Percentiles rank a stretch among this genome's conserved stretches.
These are phyloP conservation scores for Chaenocephalus aceratus DNA, from an alignment of 2,113 vertebrate species.

Conservation along the genomic window DNA sequence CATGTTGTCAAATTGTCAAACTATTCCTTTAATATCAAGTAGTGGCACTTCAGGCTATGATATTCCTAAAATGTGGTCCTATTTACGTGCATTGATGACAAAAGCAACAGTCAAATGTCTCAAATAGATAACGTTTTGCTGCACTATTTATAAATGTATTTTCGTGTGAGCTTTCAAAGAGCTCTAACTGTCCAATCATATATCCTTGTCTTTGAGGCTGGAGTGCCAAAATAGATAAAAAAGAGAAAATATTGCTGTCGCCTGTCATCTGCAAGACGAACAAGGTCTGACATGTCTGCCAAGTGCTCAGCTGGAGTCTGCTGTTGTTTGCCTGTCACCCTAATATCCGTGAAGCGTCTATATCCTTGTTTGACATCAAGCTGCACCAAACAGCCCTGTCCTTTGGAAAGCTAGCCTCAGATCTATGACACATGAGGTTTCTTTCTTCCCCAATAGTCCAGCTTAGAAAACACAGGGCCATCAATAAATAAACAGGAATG, in stretches of 20 bases:
- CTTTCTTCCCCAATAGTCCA: conserved; percentile 28
- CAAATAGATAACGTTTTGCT: neutral
- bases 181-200: neutral
- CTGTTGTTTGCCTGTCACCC: conserved; percentile 28
- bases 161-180: neutral
- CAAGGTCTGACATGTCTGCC: conserved; percentile 21
- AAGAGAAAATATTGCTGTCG: neutral
- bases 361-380: conserved; percentile 34
- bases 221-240: neutral
- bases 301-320: conserved; percentile 21
- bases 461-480: conserved; percentile 61
- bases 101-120: conserved; percentile 1
- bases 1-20: neutral
- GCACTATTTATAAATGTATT: neutral
- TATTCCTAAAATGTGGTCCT: neutral
- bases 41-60: neutral
- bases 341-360: conserved; percentile 15
- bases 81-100: neutral
- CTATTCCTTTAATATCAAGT: neutral
- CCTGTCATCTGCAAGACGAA: neutral
- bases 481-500: conserved; percentile 77
- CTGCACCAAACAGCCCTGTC: conserved; percentile 4
- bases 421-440: conserved; percentile 44
- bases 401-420: conserved; percentile 37
- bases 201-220: neutral